Conservation (phyloP, 1,140 invertebrate species). For the Formica exsecta region DNA sequence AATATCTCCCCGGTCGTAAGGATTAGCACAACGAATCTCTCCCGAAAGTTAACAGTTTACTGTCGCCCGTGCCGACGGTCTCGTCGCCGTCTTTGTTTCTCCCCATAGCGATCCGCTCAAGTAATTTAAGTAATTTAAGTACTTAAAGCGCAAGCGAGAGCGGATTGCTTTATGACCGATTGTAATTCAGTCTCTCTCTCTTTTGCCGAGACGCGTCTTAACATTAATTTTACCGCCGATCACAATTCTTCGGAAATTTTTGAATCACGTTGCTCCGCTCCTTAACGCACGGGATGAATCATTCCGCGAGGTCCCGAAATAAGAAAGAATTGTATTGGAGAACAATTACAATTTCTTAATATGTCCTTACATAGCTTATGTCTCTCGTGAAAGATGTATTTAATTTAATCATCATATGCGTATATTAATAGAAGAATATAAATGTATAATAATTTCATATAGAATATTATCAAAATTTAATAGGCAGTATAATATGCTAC, state of each 20-base stretch:
- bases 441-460: no score
- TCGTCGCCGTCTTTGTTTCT: constrained; percentile 2
- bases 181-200: neutral
- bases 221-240: constrained; percentile 26
- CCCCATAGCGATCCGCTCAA: constrained; percentile 14
- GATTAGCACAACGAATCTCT: neutral
- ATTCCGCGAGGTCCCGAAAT: neutral
- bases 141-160: neutral
- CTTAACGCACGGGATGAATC: neutral
- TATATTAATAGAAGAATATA: no score
- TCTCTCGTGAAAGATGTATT: neutral
- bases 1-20: neutral
- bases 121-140: constrained; percentile 50
- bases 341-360: neutral
- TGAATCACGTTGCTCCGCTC: neutral
- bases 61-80: neutral
- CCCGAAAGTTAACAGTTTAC: constrained; percentile 48
- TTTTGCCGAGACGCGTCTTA: neutral
- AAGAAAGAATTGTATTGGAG: neutral
- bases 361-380: neutral
- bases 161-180: constrained; percentile 16
- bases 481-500: no score
- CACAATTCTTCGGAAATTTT: neutral
- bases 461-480: no score
- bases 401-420: neutral